These are phyloP conservation scores for Calcarius lapponicus DNA, from an alignment of 2,797 vertebrate species.

Conservation along the genomic window DNA sequence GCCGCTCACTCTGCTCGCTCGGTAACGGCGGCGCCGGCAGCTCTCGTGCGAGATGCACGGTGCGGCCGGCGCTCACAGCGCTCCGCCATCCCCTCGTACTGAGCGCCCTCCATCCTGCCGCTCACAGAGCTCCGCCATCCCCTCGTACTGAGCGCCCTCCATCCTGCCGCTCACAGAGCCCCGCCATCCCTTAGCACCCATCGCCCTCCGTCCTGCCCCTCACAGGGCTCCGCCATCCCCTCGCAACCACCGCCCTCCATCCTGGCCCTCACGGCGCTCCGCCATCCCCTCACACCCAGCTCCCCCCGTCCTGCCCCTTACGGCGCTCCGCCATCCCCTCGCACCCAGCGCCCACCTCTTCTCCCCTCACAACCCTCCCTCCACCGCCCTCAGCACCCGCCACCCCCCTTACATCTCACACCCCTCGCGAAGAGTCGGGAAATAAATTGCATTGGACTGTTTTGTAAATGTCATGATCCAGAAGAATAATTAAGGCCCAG, in stretches of 20 bases:
- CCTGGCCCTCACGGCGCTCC: not conserved
- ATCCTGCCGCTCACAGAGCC: too few relatives aligned
- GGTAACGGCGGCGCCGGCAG: not conserved
- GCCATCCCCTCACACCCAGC: not conserved
- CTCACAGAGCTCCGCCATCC: too few relatives aligned
- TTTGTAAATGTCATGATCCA: not conserved
- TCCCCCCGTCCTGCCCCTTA: fast-evolving
- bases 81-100: not conserved
- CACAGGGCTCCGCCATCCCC: not conserved
- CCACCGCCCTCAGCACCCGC: not conserved
- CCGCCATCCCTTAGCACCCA: not conserved
- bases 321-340: not conserved
- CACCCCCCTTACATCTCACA: not conserved
- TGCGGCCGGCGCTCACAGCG: not conserved
- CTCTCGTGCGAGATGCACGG: not conserved
- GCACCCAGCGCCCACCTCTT: not conserved
- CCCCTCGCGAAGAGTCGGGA: not conserved
- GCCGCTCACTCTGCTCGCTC: not conserved
- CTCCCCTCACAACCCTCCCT: not conserved
- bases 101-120: fast-evolving
- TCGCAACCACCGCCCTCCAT: fast-evolving
- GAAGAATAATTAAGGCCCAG: not conserved
- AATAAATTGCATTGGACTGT: not conserved
- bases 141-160: too few relatives aligned
- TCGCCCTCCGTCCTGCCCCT: not conserved